phyloP scores from a whole-genome alignment of 2,888 invertebrate species.

The Diplazon laetatorius region DNA sequence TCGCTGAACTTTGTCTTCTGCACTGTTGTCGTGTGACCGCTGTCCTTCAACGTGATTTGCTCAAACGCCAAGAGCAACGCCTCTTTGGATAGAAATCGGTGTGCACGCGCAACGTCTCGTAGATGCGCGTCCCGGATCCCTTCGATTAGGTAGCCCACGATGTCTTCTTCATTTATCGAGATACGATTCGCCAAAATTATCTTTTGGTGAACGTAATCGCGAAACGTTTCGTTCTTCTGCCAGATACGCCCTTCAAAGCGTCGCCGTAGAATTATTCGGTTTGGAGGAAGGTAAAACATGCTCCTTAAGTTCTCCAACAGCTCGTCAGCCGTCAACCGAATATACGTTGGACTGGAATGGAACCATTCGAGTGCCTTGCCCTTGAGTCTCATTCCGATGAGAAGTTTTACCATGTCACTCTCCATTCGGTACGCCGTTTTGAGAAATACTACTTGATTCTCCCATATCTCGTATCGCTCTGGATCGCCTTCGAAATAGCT shows the following conservation, averaged over 20 bases:
- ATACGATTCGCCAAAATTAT: constrained; percentile 33
- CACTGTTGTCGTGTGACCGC: neutral
- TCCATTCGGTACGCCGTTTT: constrained; percentile 22
- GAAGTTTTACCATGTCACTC: constrained; percentile 2
- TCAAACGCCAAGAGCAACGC: constrained; percentile 24
- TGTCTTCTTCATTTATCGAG: constrained; percentile 17
- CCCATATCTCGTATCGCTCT: constrained; percentile 32
- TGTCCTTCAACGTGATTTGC: constrained; percentile 4
- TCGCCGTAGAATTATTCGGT: constrained; percentile 31
- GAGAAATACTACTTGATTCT: constrained; percentile 35
- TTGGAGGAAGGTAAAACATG: constrained; percentile 32
- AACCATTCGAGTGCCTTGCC: neutral
- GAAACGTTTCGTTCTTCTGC: constrained; percentile 30
- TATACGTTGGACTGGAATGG: neutral
- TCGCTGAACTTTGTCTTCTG: too few relatives aligned
- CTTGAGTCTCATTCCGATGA: constrained; percentile 1
- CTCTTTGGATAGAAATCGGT: constrained; percentile 16
- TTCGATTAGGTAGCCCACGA: constrained; percentile 21
- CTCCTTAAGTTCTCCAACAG: constrained; percentile 1
- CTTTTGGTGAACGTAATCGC: constrained; percentile 26
- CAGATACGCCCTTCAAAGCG: constrained; percentile 32
- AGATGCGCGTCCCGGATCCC: constrained; percentile 20
- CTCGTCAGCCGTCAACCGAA: neutral
- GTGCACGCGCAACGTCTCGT: constrained; percentile 4
- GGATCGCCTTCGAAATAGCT: constrained; percentile 35